These are phyloP conservation scores for Drosophila antonietae DNA, from an alignment of 2,888 invertebrate species.

Conservation along the genomic window DNA sequence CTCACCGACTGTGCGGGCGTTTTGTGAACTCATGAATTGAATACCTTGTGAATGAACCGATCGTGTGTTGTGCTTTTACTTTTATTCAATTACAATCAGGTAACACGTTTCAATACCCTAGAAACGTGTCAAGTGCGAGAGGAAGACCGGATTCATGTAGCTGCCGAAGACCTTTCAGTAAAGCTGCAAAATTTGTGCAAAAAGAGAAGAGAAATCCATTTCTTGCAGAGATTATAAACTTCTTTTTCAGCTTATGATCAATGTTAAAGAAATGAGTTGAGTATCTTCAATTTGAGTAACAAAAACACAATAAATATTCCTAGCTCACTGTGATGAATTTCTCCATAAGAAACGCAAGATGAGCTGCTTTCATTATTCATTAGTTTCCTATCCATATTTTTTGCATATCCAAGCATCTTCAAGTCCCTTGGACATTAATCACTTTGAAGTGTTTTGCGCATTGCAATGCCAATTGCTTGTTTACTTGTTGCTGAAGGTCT, in stretches of 20 bases:
- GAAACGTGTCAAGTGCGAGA: background rate
- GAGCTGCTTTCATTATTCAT: background rate
- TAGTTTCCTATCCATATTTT: background rate
- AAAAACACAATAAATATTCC: slow-evolving; percentile 2
- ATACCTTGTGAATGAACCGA: slow-evolving; percentile 68
- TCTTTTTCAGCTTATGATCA: background rate
- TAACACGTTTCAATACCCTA: slow-evolving; percentile 26
- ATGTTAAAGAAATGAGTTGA: background rate
- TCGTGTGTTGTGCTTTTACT: slow-evolving; percentile 69
- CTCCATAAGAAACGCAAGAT: background rate
- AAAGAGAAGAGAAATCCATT: background rate
- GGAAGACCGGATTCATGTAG: background rate
- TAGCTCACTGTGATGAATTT: slow-evolving; percentile 5
- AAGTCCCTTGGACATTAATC: slow-evolving; percentile 4
- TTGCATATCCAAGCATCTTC: slow-evolving; percentile 6
- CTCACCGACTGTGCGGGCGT: slow-evolving; percentile 63
- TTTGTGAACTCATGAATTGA: slow-evolving; percentile 61
- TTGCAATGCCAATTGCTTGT: slow-evolving; percentile 7
- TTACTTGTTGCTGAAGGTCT: slow-evolving; percentile 23
- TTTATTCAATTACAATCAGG: slow-evolving; percentile 48
- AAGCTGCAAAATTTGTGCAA: background rate
- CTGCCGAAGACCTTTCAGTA: background rate
- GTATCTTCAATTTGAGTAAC: background rate
- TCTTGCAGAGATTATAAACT: background rate
- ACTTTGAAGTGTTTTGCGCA: slow-evolving; percentile 5